Evolutionary conservation across 2,113 vertebrate species (phyloP).

Genomic region (Oreotrochilus melanogaster): DNA sequence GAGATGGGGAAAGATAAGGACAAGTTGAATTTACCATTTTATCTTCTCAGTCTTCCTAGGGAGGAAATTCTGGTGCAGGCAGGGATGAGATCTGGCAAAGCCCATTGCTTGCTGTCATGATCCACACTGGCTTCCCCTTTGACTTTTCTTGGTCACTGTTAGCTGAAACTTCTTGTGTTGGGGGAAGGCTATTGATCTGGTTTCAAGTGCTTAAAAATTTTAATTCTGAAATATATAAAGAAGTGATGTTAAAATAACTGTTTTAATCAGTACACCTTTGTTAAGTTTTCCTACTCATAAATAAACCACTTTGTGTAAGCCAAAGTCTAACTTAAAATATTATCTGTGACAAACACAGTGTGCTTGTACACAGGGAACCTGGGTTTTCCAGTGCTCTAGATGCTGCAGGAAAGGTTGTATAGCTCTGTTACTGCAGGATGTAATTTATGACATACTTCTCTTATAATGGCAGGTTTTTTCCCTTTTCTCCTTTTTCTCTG

Average conservation of each 20-base stretch:
- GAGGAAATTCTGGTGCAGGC: background rate
- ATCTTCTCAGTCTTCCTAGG: background rate
- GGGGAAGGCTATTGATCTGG: background rate
- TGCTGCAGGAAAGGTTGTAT: background rate
- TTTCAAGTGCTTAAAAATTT: background rate
- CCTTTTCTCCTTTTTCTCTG: background rate
- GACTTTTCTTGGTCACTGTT: background rate
- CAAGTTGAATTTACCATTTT: background rate
- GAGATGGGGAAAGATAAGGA: slow-evolving; percentile 36
- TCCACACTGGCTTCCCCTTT: slow-evolving; percentile 1
- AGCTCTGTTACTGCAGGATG: background rate
- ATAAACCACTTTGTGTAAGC: slow-evolving; percentile 36
- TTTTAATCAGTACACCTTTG: slow-evolving; percentile 8
- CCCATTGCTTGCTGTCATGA: background rate
- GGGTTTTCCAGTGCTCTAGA: background rate
- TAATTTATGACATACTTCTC: slow-evolving; percentile 17
- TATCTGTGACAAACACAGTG: background rate
- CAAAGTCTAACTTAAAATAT: slow-evolving; percentile 20
- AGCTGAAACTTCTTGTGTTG: background rate
- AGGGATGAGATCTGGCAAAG: background rate
- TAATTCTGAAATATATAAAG: background rate
- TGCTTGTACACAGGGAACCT: background rate
- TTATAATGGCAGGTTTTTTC: slow-evolving; percentile 26
- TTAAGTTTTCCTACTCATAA: slow-evolving; percentile 46
- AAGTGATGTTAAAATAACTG: slow-evolving; percentile 11